phyloP scores from a whole-genome alignment of 2,888 invertebrate species.

The Dinocampus coccinellae region DNA sequence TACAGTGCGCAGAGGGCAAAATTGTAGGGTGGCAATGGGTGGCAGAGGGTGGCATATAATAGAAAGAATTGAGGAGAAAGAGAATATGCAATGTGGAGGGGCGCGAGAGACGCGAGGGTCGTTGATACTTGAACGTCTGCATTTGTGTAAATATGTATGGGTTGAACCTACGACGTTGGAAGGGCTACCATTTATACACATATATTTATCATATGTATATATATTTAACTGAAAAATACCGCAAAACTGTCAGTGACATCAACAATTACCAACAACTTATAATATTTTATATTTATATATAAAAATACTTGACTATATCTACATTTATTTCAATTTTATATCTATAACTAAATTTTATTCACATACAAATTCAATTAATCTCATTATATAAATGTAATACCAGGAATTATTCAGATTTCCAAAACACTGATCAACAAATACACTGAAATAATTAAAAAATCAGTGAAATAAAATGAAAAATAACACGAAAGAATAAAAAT shows the following conservation, averaged over 20 bases:
- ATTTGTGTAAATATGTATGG: slow-evolving; percentile 44
- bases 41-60: neutral
- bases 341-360: no score
- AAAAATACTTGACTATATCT: no score
- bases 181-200: slow-evolving; percentile 40
- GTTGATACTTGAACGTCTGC: slow-evolving; percentile 34
- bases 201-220: slow-evolving; percentile 27
- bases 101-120: slow-evolving; percentile 28
- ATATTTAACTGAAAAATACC: no score
- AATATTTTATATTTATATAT: neutral
- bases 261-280: slow-evolving; percentile 7
- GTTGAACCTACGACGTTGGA: slow-evolving; percentile 20
- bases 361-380: neutral
- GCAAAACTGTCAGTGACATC: no score
- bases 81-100: slow-evolving; percentile 23
- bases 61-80: slow-evolving; percentile 7
- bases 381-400: no score
- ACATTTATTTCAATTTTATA: no score
- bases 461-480: neutral
- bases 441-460: no score
- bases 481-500: slow-evolving; percentile 31
- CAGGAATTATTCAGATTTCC: no score
- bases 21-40: no score
- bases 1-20: slow-evolving; percentile 8
- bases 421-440: no score